Base-by-base conservation (phyloP, 1,140 invertebrate genomes). In the Sycophaga agraensis region DNA sequence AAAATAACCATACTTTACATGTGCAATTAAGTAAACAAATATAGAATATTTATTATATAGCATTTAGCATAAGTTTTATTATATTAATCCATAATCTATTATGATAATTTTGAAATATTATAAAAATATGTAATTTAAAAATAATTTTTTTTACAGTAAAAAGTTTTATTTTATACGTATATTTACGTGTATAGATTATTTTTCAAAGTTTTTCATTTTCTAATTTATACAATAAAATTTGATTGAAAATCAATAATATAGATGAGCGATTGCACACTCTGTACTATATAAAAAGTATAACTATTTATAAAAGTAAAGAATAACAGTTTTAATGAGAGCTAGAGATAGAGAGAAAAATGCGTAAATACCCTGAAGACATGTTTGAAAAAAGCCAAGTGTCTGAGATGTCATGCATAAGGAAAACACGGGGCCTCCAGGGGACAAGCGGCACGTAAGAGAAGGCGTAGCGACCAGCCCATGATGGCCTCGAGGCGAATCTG, bases 331-430 rank as follows among this genome's bases (percentile, higher is more conserved):
- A n/a, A n/a, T n/a, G n/a, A n/a, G n/a, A n/a, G n/a, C n/a, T n/a
- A n/a, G n/a, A 43, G 21, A 46, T 43, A 66, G 63, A 63, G 54
- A 67, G 48, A 66, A 69, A n/a, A 48, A 37, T 63, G 63, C 19
- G 63, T 53, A 66, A 42, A 59, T 88, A 90, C 88, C 87, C 86
- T 67, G 90, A 85, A 55, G 91, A 88, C 67, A 92, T 84, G 80
- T 94, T 93, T 69, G 86, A 79, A 82, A 94, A 92, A 73, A 93
- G 85, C 92, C 92, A 94, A 45, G 92, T 93, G 67, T 88, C 83
- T 64, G 85, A 87, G 39, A 91, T 85, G 68, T 87, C 82, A 73
- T 87, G 82, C 75, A 87, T 85, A 66, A 94, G 85, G 80, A 91
- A 91, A 68, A 92, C 86, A 65, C 90, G 86, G 31, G 91, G 91